A percentile compares a stretch with the other conserved stretches of the same genome.
Evolutionary conservation across 2,113 vertebrate genomes (phyloP).

Genomic region (Romanogobio albipinnatus): DNA sequence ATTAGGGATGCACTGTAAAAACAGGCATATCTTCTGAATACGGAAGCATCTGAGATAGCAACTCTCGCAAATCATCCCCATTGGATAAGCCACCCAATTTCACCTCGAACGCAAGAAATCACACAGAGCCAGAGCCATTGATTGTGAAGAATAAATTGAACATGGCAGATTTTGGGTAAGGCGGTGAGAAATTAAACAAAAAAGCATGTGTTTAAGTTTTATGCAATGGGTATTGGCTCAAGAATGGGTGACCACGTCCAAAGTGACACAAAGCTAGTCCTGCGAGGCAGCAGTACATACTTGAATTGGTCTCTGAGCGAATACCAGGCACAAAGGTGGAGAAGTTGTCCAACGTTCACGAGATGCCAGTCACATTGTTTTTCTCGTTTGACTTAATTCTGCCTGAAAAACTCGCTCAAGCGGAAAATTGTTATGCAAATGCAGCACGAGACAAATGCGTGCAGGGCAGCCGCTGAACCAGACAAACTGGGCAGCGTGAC

Average conservation of each 20-base stretch:
- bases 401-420: constrained; percentile 66
- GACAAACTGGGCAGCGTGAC: constrained; percentile 66
- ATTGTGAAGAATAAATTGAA: background rate
- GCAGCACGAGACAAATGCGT: constrained; percentile 48
- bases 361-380: constrained; percentile 39
- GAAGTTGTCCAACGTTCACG: constrained; percentile 41
- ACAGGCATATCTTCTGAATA: constrained; percentile 22
- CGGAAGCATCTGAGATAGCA: constrained; percentile 46
- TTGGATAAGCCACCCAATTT: background rate
- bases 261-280: constrained; percentile 50
- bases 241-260: constrained; percentile 35
- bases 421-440: constrained; percentile 79
- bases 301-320: constrained; percentile 11
- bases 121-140: constrained; percentile 9
- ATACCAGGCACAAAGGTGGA: constrained; percentile 28
- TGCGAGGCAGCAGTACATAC: constrained; percentile 1
- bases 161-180: constrained; percentile 38
- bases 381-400: constrained; percentile 26
- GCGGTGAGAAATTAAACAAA: constrained; percentile 54
- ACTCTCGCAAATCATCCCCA: constrained; percentile 10
- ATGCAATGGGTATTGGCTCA: constrained; percentile 46
- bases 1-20: constrained; percentile 34
- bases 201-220: constrained; percentile 55
- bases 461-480: constrained; percentile 54
- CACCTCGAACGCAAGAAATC: background rate